phyloP scores from a whole-genome alignment of 2,113 vertebrate species.

The Passer montanus region DNA sequence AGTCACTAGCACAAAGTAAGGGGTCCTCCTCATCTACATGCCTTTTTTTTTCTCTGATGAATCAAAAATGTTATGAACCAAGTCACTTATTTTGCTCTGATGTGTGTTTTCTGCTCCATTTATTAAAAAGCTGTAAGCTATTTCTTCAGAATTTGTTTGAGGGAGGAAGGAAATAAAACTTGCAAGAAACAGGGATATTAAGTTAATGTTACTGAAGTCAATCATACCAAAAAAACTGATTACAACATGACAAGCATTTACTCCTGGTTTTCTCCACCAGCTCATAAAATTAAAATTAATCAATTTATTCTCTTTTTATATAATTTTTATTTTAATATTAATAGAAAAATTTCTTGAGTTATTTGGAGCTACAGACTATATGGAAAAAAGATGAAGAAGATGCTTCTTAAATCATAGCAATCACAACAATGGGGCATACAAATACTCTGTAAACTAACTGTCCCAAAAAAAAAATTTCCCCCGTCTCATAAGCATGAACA shows the following conservation, averaged over 20 bases:
- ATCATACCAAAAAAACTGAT: background rate
- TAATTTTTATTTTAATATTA: background rate
- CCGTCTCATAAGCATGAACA: background rate
- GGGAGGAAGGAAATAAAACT: background rate
- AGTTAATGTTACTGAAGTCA: background rate
- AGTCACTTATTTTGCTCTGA: background rate
- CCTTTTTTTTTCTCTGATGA: background rate
- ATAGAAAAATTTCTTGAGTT: background rate
- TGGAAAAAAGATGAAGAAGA: background rate
- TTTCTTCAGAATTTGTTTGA: background rate
- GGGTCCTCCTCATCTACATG: background rate
- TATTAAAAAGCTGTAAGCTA: background rate
- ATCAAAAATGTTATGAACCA: background rate
- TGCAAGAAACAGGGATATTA: background rate
- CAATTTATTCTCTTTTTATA: background rate
- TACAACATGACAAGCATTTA: background rate
- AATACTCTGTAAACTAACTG: background rate
- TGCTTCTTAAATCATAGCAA: background rate
- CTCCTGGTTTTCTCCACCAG: background rate
- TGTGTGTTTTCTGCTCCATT: slow-evolving; percentile 6
- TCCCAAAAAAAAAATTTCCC: background rate
- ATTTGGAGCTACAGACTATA: background rate
- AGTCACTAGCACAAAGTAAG: background rate
- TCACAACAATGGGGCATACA: background rate
- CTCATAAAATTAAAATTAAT: background rate